Evolutionary conservation across 2,797 vertebrate species (phyloP).

Genomic region (Mallotus villosus): DNA sequence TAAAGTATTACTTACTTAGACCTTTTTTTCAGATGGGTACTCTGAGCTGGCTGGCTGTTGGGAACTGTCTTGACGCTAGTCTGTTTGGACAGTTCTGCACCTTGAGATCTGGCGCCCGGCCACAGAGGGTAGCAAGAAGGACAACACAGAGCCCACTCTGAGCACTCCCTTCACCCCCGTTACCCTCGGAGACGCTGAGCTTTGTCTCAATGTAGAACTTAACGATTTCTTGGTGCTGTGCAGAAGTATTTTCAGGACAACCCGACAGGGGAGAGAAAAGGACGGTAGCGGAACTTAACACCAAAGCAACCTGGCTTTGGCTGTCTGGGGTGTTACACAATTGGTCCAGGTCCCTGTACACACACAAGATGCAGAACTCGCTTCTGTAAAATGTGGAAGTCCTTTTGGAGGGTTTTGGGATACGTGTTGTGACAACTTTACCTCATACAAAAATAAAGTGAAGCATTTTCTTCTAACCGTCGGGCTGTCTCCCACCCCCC

Average conservation of each 20-base stretch:
- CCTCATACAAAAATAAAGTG: no score
- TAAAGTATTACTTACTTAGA: no score
- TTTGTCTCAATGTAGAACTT: constrained; percentile 29
- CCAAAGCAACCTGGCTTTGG: background rate
- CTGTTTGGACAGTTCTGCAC: constrained; percentile 8
- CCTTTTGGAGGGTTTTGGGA: no score
- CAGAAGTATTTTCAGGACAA: no score
- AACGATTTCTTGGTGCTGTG: background rate
- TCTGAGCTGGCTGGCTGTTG: background rate
- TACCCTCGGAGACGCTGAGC: constrained; percentile 17
- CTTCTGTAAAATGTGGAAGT: no score
- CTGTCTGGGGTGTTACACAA: background rate
- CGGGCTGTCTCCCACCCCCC: no score
- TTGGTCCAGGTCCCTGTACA: background rate
- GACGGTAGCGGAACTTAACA: no score
- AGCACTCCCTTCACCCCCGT: background rate
- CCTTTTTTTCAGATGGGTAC: constrained; percentile 11
- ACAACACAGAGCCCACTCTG: constrained; percentile 2
- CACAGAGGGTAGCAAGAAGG: constrained; percentile 18
- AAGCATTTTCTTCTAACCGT: no score
- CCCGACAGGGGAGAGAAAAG: no score
- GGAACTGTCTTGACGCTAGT: constrained; percentile 9
- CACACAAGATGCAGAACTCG: background rate
- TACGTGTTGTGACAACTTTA: no score
- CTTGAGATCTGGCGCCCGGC: constrained; percentile 3